A percentile compares a stretch with the other conserved stretches of the same genome.
phyloP scores from a whole-genome alignment of 2,113 vertebrate genomes.

The Pipa parva region DNA sequence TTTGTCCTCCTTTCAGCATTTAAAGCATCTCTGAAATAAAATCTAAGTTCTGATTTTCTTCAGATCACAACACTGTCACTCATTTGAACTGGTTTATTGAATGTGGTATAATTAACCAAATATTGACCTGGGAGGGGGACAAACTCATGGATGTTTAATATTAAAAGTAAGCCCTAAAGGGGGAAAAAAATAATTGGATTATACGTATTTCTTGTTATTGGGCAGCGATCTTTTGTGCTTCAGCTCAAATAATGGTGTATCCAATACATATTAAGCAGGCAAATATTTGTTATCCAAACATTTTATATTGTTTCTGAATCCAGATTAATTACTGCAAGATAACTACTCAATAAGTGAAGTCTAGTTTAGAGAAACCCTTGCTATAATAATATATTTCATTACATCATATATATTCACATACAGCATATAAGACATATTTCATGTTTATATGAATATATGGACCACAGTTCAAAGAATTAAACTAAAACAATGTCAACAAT shows the following conservation, averaged over 20 bases:
- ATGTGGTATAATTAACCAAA: conserved; percentile 31
- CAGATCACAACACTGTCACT: not conserved
- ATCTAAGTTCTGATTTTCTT: not conserved
- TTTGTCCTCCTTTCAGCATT: not conserved
- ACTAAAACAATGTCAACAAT: no score
- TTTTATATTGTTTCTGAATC: conserved; percentile 7
- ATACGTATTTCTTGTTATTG: conserved; percentile 25
- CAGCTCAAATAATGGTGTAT: conserved; percentile 19
- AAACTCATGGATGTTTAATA: conserved; percentile 32
- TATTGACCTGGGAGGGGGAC: conserved; percentile 24
- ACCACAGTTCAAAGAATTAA: no score
- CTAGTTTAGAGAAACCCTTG: no score
- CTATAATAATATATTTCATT: no score
- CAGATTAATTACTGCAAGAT: conserved; percentile 13
- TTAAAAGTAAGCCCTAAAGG: conserved; percentile 28
- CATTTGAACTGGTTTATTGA: conserved; percentile 14
- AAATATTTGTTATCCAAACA: conserved; percentile 36
- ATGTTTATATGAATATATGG: no score
- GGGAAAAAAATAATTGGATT: conserved; percentile 35
- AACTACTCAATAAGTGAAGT: not conserved
- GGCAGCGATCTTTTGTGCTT: conserved; percentile 16
- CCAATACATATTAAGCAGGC: conserved; percentile 33
- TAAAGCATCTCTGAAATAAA: not conserved
- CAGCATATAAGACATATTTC: no score
- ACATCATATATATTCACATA: no score